A percentile compares a stretch with the other conserved stretches of the same genome.
These are phyloP conservation scores for Hozukius guyotensis DNA, from an alignment of 2,797 vertebrate genomes.

Conservation along the genomic window DNA sequence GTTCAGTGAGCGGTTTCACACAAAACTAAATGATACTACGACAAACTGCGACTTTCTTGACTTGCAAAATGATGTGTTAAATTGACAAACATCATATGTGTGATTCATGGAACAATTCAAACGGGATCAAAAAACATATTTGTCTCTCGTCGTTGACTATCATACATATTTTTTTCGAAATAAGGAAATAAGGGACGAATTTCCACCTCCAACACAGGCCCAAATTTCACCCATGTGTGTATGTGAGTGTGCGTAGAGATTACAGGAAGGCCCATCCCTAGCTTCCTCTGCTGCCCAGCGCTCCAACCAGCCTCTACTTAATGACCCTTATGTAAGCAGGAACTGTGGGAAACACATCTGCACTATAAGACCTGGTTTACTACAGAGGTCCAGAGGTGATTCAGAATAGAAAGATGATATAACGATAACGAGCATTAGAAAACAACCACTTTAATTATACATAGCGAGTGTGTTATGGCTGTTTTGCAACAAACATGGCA, in stretches of 20 bases:
- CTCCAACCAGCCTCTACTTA: constrained; percentile 32
- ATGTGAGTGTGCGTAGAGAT: constrained; percentile 13
- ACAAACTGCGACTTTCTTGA: no score
- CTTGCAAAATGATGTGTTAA: no score
- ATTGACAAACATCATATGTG: no score
- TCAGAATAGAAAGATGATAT: constrained; percentile 1
- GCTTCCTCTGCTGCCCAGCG: constrained; percentile 25
- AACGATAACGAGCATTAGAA: constrained; percentile 5
- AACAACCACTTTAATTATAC: neutral
- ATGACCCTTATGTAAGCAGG: constrained; percentile 45
- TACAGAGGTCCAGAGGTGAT: constrained; percentile 14
- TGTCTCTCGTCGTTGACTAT: no score
- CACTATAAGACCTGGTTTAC: constrained; percentile 8
- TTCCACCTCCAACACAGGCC: neutral
- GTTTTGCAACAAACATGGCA: constrained; percentile 20
- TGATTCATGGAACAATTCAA: no score
- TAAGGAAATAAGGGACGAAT: constrained; percentile 1
- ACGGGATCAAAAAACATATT: no score
- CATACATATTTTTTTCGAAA: no score
- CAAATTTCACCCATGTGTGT: constrained; percentile 2
- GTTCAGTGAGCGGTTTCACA: no score
- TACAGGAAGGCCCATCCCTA: constrained; percentile 41
- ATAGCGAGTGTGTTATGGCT: neutral
- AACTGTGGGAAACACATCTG: constrained; percentile 48
- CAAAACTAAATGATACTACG: no score